A percentile compares a stretch with the other conserved stretches of the same genome.
Evolutionary conservation across 2,113 vertebrate species (phyloP).

Genomic region (Osmerus eperlanus): DNA sequence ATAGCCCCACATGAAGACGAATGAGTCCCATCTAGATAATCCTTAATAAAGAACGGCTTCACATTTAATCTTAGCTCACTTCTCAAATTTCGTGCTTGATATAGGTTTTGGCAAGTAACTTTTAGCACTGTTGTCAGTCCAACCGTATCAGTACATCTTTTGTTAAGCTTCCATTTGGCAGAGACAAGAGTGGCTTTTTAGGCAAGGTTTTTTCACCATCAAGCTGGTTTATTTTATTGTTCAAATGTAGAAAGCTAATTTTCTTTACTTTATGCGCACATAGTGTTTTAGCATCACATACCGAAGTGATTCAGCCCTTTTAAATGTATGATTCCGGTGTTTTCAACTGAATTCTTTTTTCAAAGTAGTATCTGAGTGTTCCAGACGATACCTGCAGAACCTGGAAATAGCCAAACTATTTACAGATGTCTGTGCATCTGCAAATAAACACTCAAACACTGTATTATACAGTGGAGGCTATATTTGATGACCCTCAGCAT

Average conservation of each 20-base stretch:
- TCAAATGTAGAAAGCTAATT: neutral
- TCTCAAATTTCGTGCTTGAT: slow-evolving; percentile 75
- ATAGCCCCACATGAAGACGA: slow-evolving; percentile 64
- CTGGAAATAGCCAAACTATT: neutral
- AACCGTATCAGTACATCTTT: slow-evolving; percentile 63
- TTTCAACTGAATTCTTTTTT: too few relatives aligned
- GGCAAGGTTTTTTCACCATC: slow-evolving; percentile 25
- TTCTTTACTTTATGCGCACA: slow-evolving; percentile 14
- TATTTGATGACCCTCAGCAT: slow-evolving; percentile 14
- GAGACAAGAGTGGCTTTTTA: slow-evolving; percentile 23
- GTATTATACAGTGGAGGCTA: neutral
- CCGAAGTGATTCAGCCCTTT: slow-evolving; percentile 28
- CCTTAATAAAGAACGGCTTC: slow-evolving; percentile 79
- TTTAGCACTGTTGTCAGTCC: slow-evolving; percentile 68
- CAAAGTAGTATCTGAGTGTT: too few relatives aligned
- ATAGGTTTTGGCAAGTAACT: slow-evolving; percentile 73
- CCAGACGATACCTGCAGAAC: neutral
- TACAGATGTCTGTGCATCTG: neutral
- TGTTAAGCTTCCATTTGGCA: slow-evolving; percentile 62
- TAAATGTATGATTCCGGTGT: slow-evolving; percentile 1
- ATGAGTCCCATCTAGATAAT: slow-evolving; percentile 74
- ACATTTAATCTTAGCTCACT: slow-evolving; percentile 72
- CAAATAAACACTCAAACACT: neutral
- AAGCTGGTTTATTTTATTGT: slow-evolving; percentile 20
- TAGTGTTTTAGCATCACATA: slow-evolving; percentile 13